phyloP scores from a whole-genome alignment of 2,797 vertebrate genomes.

The Spinus olivaceus region DNA sequence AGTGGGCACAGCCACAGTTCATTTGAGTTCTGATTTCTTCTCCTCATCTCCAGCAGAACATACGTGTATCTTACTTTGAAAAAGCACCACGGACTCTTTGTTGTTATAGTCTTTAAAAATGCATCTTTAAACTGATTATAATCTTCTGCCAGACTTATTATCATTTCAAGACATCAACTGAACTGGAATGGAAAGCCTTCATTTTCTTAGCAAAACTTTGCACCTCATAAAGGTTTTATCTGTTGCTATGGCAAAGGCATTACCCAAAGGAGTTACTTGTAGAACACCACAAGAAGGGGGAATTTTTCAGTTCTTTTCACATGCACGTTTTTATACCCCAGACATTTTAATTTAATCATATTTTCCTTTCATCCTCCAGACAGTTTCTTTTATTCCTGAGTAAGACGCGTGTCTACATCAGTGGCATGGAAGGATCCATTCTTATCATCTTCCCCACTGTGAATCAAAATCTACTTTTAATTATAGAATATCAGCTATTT shows the following conservation, averaged over 20 bases:
- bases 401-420: slow-evolving; percentile 1
- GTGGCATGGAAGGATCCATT: neutral
- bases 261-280: slow-evolving; percentile 29
- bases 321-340: slow-evolving; percentile 15
- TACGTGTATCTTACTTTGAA: neutral
- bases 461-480: slow-evolving; percentile 60
- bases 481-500: slow-evolving; percentile 20
- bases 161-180: slow-evolving; percentile 52
- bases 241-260: slow-evolving; percentile 43
- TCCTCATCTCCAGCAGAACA: neutral
- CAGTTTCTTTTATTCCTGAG: slow-evolving; percentile 21
- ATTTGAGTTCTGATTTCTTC: neutral
- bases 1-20: neutral
- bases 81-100: neutral
- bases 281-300: neutral
- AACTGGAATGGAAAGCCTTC: slow-evolving; percentile 46
- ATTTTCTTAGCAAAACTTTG: slow-evolving; percentile 69
- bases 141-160: slow-evolving; percentile 46
- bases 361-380: slow-evolving; percentile 11
- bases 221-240: slow-evolving; percentile 65
- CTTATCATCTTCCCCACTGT: neutral
- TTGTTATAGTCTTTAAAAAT: slow-evolving; percentile 1
- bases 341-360: slow-evolving; percentile 29
- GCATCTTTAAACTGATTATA: neutral
- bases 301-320: slow-evolving; percentile 36